phyloP scores from a whole-genome alignment of 2,888 invertebrate genomes.

The Seladonia tumulorum region DNA sequence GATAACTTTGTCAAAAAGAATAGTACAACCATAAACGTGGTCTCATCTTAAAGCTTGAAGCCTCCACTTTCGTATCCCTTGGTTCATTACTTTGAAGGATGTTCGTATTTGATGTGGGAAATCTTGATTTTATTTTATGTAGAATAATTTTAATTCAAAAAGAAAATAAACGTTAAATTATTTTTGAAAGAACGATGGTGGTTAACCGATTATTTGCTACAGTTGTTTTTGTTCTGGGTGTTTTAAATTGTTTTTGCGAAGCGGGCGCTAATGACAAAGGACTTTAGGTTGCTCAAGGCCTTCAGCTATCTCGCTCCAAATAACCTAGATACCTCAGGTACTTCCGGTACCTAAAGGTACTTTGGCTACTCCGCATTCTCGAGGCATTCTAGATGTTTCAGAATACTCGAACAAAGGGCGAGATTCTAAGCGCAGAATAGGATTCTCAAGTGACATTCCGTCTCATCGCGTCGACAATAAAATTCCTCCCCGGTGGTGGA shows the following conservation, averaged over 20 bases:
- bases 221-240: not conserved
- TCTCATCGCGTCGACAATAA: not conserved
- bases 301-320: not conserved
- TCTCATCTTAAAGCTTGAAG: too few species aligned
- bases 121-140: too few species aligned
- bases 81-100: too few species aligned
- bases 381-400: slow-evolving; percentile 16
- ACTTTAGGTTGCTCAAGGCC: not conserved
- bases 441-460: slow-evolving; percentile 18
- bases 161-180: too few species aligned
- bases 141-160: too few species aligned
- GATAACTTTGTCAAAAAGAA: too few species aligned
- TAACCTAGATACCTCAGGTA: slow-evolving; percentile 30
- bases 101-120: too few species aligned
- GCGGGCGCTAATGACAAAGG: not conserved
- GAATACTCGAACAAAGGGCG: slow-evolving; percentile 20
- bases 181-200: not conserved
- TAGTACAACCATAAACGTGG: too few species aligned
- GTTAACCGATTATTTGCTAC: not conserved
- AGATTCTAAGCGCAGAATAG: slow-evolving; percentile 16
- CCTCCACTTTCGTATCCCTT: too few species aligned
- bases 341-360: slow-evolving; percentile 33
- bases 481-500: not conserved
- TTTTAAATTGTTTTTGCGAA: not conserved
- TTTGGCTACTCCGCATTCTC: slow-evolving; percentile 33